These are phyloP conservation scores for Pimpla rufipes DNA, from an alignment of 2,888 invertebrate species.

Conservation along the genomic window DNA sequence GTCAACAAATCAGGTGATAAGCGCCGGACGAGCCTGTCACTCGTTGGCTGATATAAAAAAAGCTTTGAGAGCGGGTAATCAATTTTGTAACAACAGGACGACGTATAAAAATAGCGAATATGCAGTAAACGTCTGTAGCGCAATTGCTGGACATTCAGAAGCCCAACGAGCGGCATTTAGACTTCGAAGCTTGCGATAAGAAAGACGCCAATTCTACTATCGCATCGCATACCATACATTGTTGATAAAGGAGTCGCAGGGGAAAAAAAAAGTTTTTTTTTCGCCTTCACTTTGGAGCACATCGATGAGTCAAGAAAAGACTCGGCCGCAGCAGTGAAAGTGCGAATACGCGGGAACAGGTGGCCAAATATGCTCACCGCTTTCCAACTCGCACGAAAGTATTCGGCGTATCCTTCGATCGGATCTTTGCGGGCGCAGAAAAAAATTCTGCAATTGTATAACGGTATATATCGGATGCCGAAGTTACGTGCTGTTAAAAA, in stretches of 20 bases:
- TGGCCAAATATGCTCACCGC: conserved; percentile 19
- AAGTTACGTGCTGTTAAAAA: too few species aligned
- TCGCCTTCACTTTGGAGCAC: not conserved
- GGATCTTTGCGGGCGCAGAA: not conserved
- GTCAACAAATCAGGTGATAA: not conserved
- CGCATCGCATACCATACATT: not conserved
- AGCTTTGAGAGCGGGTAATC: too few species aligned
- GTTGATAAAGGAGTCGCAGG: not conserved
- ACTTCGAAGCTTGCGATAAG: not conserved
- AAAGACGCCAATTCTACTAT: not conserved
- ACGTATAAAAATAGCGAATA: not conserved
- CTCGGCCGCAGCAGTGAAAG: conserved; percentile 38
- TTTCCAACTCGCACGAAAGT: conserved; percentile 40
- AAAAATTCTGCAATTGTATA: not conserved
- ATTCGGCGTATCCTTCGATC: not conserved
- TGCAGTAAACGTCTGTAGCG: not conserved
- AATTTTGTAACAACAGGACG: not conserved
- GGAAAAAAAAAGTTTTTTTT: not conserved
- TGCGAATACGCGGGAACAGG: conserved; percentile 14
- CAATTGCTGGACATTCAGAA: not conserved
- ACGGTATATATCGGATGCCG: too few species aligned
- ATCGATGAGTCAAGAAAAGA: not conserved
- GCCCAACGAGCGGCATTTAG: not conserved
- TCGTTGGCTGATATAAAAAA: too few species aligned
- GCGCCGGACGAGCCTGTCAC: not conserved